Percentiles rank a stretch among this genome's conserved stretches.
phyloP scores from a whole-genome alignment of 1,140 invertebrate species.

The Diprion similis region DNA sequence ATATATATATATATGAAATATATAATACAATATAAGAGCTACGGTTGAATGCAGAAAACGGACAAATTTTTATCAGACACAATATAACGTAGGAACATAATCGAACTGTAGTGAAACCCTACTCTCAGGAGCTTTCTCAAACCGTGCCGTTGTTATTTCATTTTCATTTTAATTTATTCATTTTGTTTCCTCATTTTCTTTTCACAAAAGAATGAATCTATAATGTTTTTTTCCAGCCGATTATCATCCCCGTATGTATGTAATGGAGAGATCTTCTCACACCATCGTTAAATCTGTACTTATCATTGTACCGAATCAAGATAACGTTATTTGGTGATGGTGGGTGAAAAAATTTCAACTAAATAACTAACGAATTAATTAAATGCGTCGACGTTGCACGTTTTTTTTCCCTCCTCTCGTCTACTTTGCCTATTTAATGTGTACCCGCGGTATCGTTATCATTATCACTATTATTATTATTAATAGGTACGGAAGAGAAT shows the following conservation, averaged over 20 bases:
- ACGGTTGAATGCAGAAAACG: slow-evolving; percentile 31
- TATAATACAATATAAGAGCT: slow-evolving; percentile 21
- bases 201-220: neutral
- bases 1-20: too few species aligned
- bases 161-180: neutral
- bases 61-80: slow-evolving; percentile 38
- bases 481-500: too few species aligned
- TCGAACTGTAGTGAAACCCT: slow-evolving; percentile 36
- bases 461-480: too few species aligned
- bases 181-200: neutral
- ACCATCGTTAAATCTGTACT: neutral
- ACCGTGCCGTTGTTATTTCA: neutral
- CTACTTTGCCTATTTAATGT: too few species aligned
- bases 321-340: neutral
- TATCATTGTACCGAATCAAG: neutral
- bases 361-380: too few species aligned
- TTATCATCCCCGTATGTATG: too few species aligned
- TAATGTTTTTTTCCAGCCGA: too few species aligned
- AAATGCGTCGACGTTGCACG: too few species aligned
- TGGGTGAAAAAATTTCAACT: neutral
- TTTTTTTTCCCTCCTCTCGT: too few species aligned
- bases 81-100: slow-evolving; percentile 50
- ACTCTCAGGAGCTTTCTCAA: slow-evolving; percentile 8
- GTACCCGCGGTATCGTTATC: too few species aligned
- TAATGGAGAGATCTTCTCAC: neutral